A percentile compares a stretch with the other conserved stretches of the same genome.
These are phyloP conservation scores for Torymus texanus DNA, from an alignment of 2,888 invertebrate species.

Conservation along the genomic window DNA sequence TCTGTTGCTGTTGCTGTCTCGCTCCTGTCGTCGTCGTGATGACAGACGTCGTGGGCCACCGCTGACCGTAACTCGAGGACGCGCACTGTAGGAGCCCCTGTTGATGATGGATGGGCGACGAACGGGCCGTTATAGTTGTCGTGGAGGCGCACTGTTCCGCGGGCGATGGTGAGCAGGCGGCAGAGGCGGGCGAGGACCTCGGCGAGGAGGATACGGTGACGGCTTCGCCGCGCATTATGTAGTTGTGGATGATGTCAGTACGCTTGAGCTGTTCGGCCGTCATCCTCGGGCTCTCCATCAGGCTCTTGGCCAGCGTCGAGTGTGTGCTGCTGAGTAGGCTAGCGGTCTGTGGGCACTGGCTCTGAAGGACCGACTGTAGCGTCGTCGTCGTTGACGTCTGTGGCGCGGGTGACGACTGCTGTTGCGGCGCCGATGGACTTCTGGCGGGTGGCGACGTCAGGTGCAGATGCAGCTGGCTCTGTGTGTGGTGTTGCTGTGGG, in stretches of 20 bases:
- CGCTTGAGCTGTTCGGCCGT: conserved; percentile 94
- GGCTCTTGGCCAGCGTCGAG: conserved; percentile 90
- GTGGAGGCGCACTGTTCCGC: conserved; percentile 77
- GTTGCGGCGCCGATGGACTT: conserved; percentile 76
- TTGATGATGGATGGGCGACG: conserved; percentile 64
- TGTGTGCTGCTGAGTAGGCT: conserved; percentile 89
- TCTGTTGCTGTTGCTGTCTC: conserved; percentile 67
- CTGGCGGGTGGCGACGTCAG: conserved; percentile 71
- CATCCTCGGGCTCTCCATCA: conserved; percentile 96
- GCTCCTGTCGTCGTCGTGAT: conserved; percentile 79
- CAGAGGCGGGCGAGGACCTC: conserved; percentile 67
- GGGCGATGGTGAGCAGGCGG: conserved; percentile 72
- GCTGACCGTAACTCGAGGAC: conserved; percentile 65
- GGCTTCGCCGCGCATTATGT: conserved; percentile 88
- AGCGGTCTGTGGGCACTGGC: conserved; percentile 72
- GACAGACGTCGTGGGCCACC: conserved; percentile 77
- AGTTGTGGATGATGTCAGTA: conserved; percentile 93
- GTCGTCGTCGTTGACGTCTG: conserved; percentile 62
- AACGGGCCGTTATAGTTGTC: conserved; percentile 72
- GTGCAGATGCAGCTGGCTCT: conserved; percentile 71
- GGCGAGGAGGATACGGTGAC: conserved; percentile 68
- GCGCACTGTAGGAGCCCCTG: conserved; percentile 68
- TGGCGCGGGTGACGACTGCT: conserved; percentile 61
- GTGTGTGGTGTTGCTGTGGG: conserved; percentile 66
- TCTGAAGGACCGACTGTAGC: conserved; percentile 71